Base-by-base conservation (phyloP, 2,888 invertebrate species). In the Lomographa bimaculata region DNA sequence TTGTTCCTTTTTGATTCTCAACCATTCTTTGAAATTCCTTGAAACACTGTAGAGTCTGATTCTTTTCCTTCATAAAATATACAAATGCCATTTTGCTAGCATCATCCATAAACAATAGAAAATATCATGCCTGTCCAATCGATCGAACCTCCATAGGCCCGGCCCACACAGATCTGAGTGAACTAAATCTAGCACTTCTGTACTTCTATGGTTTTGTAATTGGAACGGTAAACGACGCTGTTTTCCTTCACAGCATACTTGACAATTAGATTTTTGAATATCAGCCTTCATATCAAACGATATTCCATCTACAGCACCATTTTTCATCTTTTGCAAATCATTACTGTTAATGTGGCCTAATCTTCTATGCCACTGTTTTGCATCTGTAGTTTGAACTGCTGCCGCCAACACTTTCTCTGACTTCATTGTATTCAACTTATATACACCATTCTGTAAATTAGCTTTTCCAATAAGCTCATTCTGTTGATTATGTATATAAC, bases 91-190 rank as follows among this genome's bases (percentile, higher is more conserved):
- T 57, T 0, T 53, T 29, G 12, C 41, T 54, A 9, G 38, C 26
- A 20, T 57, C 54, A 21, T 59, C 54, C 0, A 55, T 23, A 20
- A 55, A 54, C 3, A 56, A 7, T 1, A 56, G 2, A 19, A 48
- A 56, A 12, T 58, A 59, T 25, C 30, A 46, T 1, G 49, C 30
- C 0, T 40, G 37, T 7, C 30, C 35, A 14, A 35, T 20, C 0
- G 27, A 35, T 9, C 7, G 7, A 2, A 7, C 17, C 6, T 35
- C 35, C 35, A 55, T 45, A n/a, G n/a, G n/a, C n/a, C n/a, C 2
- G 48, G 44, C 2, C 48, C 48, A 36, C 48, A 51, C 0, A 43
- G 10, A 19, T 46, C 50, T 3, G 44, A 24, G 17, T 50, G 46
- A 0, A 50, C 10, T 5, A 38, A 7, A 2, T 50, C 17, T 11